Conservation (phyloP, 2,888 invertebrate genomes). For the Eupithecia insigniata region DNA sequence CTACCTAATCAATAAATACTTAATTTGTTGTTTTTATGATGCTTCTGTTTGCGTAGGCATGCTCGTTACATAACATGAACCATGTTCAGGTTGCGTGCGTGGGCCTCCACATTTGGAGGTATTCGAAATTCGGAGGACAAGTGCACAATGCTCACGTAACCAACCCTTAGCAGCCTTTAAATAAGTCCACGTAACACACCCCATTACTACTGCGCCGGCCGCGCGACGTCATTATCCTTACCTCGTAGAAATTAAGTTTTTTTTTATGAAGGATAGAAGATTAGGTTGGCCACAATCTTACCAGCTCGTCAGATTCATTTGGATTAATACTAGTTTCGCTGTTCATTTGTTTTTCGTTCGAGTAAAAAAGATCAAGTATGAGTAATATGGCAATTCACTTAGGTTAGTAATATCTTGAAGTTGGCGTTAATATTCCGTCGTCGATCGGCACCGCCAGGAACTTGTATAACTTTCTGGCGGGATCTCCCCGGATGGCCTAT, state of each 20-base stretch:
- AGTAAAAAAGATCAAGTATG: no score
- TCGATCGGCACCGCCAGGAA: no score
- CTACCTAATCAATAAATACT: background rate
- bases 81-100: conserved; percentile 12
- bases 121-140: conserved; percentile 15
- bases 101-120: conserved; percentile 6
- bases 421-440: no score
- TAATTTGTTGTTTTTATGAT: background rate
- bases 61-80: conserved; percentile 1
- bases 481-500: no score
- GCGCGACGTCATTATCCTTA: background rate
- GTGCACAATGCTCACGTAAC: conserved; percentile 2
- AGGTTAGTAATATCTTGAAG: no score
- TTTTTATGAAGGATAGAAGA: background rate
- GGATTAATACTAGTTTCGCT: no score
- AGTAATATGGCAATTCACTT: no score
- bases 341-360: no score
- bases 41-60: background rate
- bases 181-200: background rate
- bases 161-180: background rate
- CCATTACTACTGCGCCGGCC: background rate
- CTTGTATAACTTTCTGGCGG: no score
- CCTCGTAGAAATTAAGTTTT: background rate
- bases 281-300: background rate
- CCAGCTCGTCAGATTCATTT: background rate